Conservation (phyloP, 1,140 invertebrate genomes). For the Rhopalosiphum padi region DNA sequence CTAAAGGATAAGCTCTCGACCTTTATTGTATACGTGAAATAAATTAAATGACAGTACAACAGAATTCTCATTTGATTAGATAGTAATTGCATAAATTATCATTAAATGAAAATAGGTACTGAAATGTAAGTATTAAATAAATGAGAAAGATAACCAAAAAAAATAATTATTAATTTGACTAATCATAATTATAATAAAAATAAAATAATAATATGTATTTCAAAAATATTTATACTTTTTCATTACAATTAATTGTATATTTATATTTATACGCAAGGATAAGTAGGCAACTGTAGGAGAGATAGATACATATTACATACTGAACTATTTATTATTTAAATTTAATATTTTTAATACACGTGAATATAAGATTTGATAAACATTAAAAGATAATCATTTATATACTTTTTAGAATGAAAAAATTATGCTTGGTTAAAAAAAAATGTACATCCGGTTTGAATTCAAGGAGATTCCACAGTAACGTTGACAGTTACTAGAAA, state of each 20-base stretch:
- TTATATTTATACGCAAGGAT: not conserved
- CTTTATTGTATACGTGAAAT: not conserved
- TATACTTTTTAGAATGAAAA: not conserved
- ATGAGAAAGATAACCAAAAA: too few relatives aligned
- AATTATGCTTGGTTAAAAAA: not conserved
- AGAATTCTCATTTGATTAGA: not conserved
- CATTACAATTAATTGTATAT: not conserved
- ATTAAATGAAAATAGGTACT: not conserved
- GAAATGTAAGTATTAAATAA: too few relatives aligned
- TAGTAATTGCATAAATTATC: not conserved
- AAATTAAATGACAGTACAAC: not conserved
- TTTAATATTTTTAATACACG: not conserved
- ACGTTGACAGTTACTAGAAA: not conserved
- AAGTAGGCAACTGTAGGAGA: not conserved
- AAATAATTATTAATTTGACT: too few relatives aligned
- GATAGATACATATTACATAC: too few relatives aligned
- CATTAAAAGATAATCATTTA: not conserved
- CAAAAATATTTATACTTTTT: not conserved
- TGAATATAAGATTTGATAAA: not conserved
- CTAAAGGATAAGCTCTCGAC: not conserved
- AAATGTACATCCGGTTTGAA: slow-evolving; percentile 38
- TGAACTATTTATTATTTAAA: not conserved
- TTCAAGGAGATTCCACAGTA: not conserved
- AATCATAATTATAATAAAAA: too few relatives aligned
- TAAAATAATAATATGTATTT: too few relatives aligned